Base-by-base conservation (phyloP, 1,140 invertebrate genomes). In the Muscidifurax raptorellus region DNA sequence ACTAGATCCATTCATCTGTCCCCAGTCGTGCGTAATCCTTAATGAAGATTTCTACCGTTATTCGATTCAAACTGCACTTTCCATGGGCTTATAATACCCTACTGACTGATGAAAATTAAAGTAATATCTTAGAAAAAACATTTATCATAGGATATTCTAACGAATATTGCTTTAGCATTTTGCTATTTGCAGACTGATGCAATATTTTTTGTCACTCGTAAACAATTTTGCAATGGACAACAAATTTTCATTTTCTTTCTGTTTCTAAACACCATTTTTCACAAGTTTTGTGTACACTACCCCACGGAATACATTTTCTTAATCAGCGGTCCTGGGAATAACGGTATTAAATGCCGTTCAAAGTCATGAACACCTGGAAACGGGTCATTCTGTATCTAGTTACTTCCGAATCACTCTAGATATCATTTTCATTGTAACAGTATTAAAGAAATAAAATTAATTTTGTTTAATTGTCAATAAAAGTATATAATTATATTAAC, bases 11-110 rank as follows among this genome's bases (percentile, higher is more conserved):
- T 80, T 67, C 30, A 36, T 82, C 18, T 74, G 47, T 74, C 28
- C 47, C 67, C 66, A 22, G 9, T 44, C 67, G 80, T 36, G 69
- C 27, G 69, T 72, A 82, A 82, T 82, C 69, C 69, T 72, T 82
- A 82, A 82, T 82, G 80, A 82, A 82, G 44, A 82, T 74, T 82
- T 82, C 15, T 74, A 74, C 69, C 80, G 80, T 82, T 82, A 82
- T 66, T 74, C 71, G 22, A 75, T 52, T 52, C 18, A 59, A 72
- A 52, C 40, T 28, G 30, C 32, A 40, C 52, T 77, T 59, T 2
- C 36, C 18, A 27, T 18, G 27, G 5, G 22, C 13, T 22, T 59
- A n/a, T 59, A 59, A 59, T 59, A 59, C n/a, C n/a, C n/a, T n/a
- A n/a, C 18, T 59, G 18, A 59, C 52, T 18, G 18, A 59, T n/a